Evolutionary conservation across 2,113 vertebrate genomes (phyloP).

Genomic region (Leucopsar rothschildi): DNA sequence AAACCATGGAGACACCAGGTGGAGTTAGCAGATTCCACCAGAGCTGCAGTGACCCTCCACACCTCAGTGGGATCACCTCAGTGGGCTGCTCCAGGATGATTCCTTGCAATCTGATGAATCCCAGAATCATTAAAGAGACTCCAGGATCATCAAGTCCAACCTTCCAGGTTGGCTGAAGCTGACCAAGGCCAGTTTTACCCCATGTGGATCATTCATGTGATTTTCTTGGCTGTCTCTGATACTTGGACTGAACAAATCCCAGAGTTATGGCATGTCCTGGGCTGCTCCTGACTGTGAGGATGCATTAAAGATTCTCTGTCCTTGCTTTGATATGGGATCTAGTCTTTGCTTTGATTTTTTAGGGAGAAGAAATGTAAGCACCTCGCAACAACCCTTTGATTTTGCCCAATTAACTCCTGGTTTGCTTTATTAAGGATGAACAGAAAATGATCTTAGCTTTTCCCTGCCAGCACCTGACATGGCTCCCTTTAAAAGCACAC

Average conservation of each 20-base stretch:
- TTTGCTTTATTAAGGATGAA: neutral
- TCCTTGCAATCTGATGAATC: neutral
- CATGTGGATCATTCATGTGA: neutral
- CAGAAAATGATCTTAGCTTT: neutral
- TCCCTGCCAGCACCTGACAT: neutral
- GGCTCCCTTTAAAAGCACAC: neutral
- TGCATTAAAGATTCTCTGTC: neutral
- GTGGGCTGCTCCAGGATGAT: neutral
- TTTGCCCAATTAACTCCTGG: constrained; percentile 6
- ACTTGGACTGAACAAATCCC: neutral
- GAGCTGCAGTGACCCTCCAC: neutral
- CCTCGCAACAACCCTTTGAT: neutral
- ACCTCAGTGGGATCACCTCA: neutral
- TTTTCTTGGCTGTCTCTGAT: neutral
- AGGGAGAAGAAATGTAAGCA: neutral
- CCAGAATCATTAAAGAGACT: neutral
- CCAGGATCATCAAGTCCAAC: neutral
- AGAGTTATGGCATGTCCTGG: neutral
- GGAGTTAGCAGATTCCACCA: accelerated
- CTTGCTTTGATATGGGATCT: neutral
- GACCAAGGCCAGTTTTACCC: neutral
- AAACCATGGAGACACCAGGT: neutral
- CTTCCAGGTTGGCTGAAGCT: neutral
- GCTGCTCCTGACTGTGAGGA: neutral
- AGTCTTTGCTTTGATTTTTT: neutral